These are phyloP conservation scores for Orchesellides sinensis DNA, from an alignment of 2,888 invertebrate genomes.

Conservation along the genomic window DNA sequence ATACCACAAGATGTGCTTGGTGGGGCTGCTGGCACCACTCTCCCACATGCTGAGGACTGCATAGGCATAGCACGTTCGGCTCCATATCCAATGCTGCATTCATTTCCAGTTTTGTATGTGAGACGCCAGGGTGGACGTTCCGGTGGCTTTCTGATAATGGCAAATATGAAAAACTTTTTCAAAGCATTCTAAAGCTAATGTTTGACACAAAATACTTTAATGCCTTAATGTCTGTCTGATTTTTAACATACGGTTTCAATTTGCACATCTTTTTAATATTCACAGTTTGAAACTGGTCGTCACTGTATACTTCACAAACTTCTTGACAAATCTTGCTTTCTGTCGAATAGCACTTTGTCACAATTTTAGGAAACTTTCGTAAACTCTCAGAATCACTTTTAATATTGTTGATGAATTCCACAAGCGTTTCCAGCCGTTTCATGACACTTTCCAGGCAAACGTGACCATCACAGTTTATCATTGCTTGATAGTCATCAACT, in stretches of 20 bases:
- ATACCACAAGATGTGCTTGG: not conserved
- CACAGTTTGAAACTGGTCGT: slow-evolving; percentile 42
- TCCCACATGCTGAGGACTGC: not conserved
- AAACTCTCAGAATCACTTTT: slow-evolving; percentile 8
- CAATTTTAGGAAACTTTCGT: slow-evolving; percentile 27
- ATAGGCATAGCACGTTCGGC: not conserved
- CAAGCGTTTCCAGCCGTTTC: not conserved
- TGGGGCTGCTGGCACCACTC: not conserved
- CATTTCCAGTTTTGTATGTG: slow-evolving; percentile 37
- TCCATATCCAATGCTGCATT: not conserved
- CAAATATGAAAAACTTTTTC: not conserved
- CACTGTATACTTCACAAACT: slow-evolving; percentile 40
- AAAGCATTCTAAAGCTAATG: not conserved
- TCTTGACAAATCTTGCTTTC: slow-evolving; percentile 37
- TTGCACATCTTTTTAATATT: slow-evolving; percentile 47
- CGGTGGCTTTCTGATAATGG: slow-evolving; percentile 4
- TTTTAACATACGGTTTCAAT: slow-evolving; percentile 24
- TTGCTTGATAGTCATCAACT: slow-evolving; percentile 22
- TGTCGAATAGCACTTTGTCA: slow-evolving; percentile 39
- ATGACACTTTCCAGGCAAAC: slow-evolving; percentile 12
- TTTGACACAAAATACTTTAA: not conserved
- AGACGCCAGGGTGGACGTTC: slow-evolving; percentile 49
- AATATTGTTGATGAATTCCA: slow-evolving; percentile 4
- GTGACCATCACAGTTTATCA: slow-evolving; percentile 25
- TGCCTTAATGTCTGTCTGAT: not conserved